Evolutionary conservation across 2,113 vertebrate genomes (phyloP), one percentile per base, ranked within the genome.

Genomic region (Carassius gibelio): DNA sequence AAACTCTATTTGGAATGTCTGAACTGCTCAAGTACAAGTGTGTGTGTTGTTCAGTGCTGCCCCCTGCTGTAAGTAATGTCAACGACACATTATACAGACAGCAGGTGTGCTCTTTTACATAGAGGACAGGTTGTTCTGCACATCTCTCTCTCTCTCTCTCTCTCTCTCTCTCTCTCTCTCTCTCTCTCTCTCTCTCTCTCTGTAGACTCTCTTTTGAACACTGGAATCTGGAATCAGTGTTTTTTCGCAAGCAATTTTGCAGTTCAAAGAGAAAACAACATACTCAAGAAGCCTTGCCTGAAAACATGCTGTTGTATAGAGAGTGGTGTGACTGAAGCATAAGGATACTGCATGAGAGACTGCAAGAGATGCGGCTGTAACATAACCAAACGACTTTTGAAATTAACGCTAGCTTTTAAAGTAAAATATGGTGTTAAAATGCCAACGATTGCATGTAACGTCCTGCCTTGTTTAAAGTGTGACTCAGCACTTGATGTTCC

Each of bases 31-130:
- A 9, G 34, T 23, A 68, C 23, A 64, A 72, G 34, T 15, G 66
- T 84, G 72, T 85, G 13, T 88, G 90, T 89, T 90, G 87, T 92
- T 91, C 91, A 93, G 93, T 93, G 91, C 90, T 92, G 92, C 93
- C 92, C 85, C 92, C 91, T 77, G 68, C 90, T 92, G 93, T 88
- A 79, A 59, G 52, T 23, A n/a, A n/a, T 68, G 59, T 38, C 23
- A 89, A 23, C 84, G 83, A 69, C 34, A 21, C 69, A 8, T 45
- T 57, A 55, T 15, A 17, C 15, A 19, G 50, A 30, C 15, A 38
- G 59, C 8, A 50, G 81, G 80, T 81, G 74, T 71, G 66, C 34
- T 62, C 57, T 64, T 76, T 45, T 82, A 42, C 34, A 26, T 76
- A 19, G 69, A 86, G 85, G 72, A 82, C 85, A 82, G 30, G 50